Evolutionary conservation across 2,113 vertebrate species (phyloP).

Genomic region (Plecotus auritus): DNA sequence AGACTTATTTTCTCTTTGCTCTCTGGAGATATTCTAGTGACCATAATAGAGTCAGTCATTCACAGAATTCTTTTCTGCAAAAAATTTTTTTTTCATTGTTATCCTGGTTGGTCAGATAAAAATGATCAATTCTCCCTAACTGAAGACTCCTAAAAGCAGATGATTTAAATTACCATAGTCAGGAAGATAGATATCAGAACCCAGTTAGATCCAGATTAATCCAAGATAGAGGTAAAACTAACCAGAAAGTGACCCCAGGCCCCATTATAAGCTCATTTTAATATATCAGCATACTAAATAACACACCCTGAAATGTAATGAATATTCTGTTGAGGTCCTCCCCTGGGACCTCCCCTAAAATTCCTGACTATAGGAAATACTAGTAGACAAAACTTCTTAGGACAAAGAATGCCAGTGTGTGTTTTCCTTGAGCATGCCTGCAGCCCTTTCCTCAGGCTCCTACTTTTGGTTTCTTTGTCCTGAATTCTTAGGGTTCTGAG

Average conservation of each 20-base stretch:
- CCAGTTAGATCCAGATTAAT: background rate
- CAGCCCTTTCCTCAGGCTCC: background rate
- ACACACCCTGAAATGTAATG: background rate
- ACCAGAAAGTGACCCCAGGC: background rate
- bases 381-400: background rate
- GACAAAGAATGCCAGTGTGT: background rate
- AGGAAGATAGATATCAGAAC: background rate
- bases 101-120: background rate
- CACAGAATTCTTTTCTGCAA: background rate
- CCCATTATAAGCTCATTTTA: background rate
- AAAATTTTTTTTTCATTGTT: background rate
- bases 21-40: background rate
- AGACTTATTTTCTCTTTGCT: background rate
- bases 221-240: background rate
- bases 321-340: background rate
- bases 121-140: background rate
- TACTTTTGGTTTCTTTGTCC: background rate
- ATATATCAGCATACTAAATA: background rate
- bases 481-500: background rate
- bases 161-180: background rate
- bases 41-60: background rate
- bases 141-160: background rate
- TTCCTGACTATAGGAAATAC: background rate
- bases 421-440: background rate
- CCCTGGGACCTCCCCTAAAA: background rate